These are phyloP conservation scores for Oreonectes daqikongensis DNA, from an alignment of 2,797 vertebrate genomes.

Conservation along the genomic window DNA sequence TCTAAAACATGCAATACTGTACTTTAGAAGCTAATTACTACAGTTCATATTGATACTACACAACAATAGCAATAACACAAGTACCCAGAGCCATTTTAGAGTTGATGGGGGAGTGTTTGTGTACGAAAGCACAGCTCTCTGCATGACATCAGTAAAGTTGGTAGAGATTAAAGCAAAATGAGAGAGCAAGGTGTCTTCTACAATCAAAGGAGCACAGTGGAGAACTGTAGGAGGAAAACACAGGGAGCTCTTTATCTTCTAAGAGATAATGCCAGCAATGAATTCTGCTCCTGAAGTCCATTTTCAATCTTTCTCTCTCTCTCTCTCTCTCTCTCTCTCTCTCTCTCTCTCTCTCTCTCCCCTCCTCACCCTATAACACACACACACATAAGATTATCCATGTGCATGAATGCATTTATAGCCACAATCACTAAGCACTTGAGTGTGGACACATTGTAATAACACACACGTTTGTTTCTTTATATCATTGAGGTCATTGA, in stretches of 20 bases:
- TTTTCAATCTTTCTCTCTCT: background rate
- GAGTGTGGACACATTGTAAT: too few relatives aligned
- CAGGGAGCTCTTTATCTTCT: constrained; percentile 45
- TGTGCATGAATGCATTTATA: background rate
- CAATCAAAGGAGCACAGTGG: constrained; percentile 42
- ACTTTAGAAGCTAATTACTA: too few relatives aligned
- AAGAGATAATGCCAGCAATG: constrained; percentile 38
- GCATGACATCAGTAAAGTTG: constrained; percentile 10
- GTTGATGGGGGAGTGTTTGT: background rate
- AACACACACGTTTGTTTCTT: background rate
- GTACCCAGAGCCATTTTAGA: constrained; percentile 1
- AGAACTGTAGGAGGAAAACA: constrained; percentile 37
- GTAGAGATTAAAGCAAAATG: constrained; percentile 8
- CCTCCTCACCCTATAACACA: too few relatives aligned
- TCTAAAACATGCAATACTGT: too few relatives aligned
- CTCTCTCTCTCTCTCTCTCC: background rate
- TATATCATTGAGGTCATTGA: background rate
- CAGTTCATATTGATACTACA: too few relatives aligned
- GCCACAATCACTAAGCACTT: too few relatives aligned
- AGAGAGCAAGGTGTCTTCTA: constrained; percentile 21
- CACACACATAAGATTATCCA: background rate
- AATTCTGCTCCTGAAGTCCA: background rate
- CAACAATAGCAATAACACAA: background rate
- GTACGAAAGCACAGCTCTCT: background rate
- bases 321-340: background rate